Conservation (phyloP, 2,797 vertebrate genomes). For the Paguma larvata region DNA sequence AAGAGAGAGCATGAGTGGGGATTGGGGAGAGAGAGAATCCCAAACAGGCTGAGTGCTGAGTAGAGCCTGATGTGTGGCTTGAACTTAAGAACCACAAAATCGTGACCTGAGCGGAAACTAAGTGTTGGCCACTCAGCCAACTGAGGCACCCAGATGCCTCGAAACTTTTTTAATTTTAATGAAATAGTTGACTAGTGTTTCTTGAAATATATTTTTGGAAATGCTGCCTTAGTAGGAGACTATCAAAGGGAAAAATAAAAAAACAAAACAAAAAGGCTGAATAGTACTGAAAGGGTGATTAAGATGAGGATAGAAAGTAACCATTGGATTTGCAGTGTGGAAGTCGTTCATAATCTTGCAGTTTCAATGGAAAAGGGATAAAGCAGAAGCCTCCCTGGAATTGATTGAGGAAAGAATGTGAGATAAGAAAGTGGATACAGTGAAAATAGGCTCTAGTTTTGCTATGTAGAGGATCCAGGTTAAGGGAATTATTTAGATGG, state of each 20-base stretch:
- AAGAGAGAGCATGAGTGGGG: too few relatives aligned
- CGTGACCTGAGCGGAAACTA: too few relatives aligned
- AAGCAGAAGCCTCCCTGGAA: neutral
- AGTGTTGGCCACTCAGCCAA: too few relatives aligned
- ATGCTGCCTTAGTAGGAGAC: neutral
- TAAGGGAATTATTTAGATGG: constrained; percentile 7
- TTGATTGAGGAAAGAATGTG: neutral
- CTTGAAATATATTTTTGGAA: constrained; percentile 30
- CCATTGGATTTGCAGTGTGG: constrained; percentile 17
- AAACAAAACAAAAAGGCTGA: neutral
- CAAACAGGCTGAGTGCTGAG: too few relatives aligned
- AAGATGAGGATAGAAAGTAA: neutral
- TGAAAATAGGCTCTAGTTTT: constrained; percentile 12
- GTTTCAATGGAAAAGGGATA: neutral
- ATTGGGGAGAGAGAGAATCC: too few relatives aligned
- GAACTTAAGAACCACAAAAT: too few relatives aligned
- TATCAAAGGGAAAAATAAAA: neutral
- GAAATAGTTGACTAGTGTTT: neutral
- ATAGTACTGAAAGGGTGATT: neutral
- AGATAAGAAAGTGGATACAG: neutral
- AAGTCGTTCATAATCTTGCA: neutral
- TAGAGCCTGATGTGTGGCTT: too few relatives aligned
- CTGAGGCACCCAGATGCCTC: too few relatives aligned
- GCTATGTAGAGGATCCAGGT: neutral
- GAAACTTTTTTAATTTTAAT: neutral